Conservation (phyloP, 2,113 vertebrate genomes). For the Mola mola region DNA sequence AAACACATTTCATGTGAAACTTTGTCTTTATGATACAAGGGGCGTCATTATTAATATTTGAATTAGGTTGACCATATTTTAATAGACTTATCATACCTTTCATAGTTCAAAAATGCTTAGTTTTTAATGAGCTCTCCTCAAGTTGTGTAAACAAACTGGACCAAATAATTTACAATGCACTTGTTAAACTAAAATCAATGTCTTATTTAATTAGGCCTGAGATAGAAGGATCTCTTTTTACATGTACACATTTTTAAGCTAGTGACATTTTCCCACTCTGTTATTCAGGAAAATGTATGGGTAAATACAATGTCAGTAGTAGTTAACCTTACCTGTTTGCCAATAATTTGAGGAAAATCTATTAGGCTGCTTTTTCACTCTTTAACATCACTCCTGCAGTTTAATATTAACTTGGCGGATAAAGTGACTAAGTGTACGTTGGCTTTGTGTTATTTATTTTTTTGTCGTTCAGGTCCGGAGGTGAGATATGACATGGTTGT, state of each 20-base stretch:
- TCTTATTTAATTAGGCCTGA: slow-evolving; percentile 57
- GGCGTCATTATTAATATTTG: slow-evolving; percentile 22
- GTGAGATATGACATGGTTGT: background rate
- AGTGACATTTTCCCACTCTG: slow-evolving; percentile 37
- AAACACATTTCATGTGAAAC: slow-evolving; percentile 11
- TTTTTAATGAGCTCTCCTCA: slow-evolving; percentile 62
- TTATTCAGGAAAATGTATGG: slow-evolving; percentile 38
- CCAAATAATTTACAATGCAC: slow-evolving; percentile 65
- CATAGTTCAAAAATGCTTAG: slow-evolving; percentile 39
- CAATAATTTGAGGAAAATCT: slow-evolving; percentile 1
- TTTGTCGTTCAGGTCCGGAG: no score
- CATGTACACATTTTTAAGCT: slow-evolving; percentile 34
- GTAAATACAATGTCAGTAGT: slow-evolving; percentile 54
- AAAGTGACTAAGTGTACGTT: no score
- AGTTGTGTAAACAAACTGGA: slow-evolving; percentile 64
- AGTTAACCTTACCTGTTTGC: slow-evolving; percentile 26
- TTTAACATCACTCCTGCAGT: slow-evolving; percentile 19
- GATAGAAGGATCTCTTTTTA: slow-evolving; percentile 41
- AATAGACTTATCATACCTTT: slow-evolving; percentile 3
- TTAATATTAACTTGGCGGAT: background rate
- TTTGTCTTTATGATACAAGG: slow-evolving; percentile 6
- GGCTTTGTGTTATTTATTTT: no score
- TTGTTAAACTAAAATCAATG: slow-evolving; percentile 66
- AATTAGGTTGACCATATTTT: slow-evolving; percentile 26
- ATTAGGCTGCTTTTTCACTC: slow-evolving; percentile 12